A percentile compares a stretch with the other conserved stretches of the same genome.
Evolutionary conservation across 2,797 vertebrate species (phyloP).

Genomic region (Enteromius treurensis): DNA sequence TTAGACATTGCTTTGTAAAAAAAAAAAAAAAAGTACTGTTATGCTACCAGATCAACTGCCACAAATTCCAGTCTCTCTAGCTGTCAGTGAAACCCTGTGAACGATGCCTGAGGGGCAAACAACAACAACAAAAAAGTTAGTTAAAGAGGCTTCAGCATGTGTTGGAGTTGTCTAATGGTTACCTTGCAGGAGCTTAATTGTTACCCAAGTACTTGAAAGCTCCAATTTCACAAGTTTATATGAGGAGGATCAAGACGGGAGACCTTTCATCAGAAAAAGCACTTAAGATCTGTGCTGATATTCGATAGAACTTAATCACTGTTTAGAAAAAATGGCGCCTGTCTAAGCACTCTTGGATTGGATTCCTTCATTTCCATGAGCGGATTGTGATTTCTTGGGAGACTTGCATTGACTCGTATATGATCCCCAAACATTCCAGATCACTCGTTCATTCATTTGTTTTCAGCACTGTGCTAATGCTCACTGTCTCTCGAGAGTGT

Average conservation of each 20-base stretch:
- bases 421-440: slow-evolving; percentile 58
- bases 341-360: slow-evolving; percentile 58
- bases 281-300: slow-evolving; percentile 71
- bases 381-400: slow-evolving; percentile 42
- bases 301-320: slow-evolving; percentile 76
- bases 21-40: slow-evolving; percentile 48
- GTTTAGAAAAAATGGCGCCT: slow-evolving; percentile 74
- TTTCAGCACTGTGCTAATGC: slow-evolving; percentile 67
- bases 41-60: slow-evolving; percentile 52
- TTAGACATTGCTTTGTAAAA: slow-evolving; percentile 58
- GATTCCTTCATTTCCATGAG: slow-evolving; percentile 53
- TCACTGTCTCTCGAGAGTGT: slow-evolving; percentile 62
- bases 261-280: slow-evolving; percentile 65
- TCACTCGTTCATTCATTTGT: slow-evolving; percentile 60
- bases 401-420: slow-evolving; percentile 36
- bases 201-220: slow-evolving; percentile 50
- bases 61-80: slow-evolving; percentile 56
- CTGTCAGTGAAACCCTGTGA: slow-evolving; percentile 46
- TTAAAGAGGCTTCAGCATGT: slow-evolving; percentile 59
- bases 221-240: slow-evolving; percentile 67
- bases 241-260: slow-evolving; percentile 61
- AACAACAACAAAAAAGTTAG: not conserved
- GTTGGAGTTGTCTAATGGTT: slow-evolving; percentile 75
- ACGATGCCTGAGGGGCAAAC: slow-evolving; percentile 45
- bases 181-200: slow-evolving; percentile 63